Evolutionary conservation across 30 jellyfish, hydroid and myxozoan genomes (phyloP), one percentile per base, ranked within the genome.

Genomic region (Cassiopea xamachana): DNA sequence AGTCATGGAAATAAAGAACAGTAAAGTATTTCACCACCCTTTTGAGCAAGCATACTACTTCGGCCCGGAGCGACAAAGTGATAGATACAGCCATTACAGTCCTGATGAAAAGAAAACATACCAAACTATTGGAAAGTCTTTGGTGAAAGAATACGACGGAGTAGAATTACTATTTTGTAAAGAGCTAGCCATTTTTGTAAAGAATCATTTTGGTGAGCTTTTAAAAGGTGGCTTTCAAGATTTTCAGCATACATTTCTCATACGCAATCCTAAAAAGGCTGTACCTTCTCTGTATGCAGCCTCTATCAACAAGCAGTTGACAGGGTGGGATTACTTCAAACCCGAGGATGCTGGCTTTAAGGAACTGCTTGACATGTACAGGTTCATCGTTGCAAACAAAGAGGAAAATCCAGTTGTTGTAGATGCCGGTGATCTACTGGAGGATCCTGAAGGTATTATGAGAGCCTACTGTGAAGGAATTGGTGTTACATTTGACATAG

Each of bases 21-120:
- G 94, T 83, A 92, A 96, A 68, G 71, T 92, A 48, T 78, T 96
- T 72, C 99, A 96, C 75, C 98, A 96, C 94, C 99, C 99, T 2
- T 96, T 46, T 76, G 88, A 94, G 1, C 68, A 88, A 84, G 89
- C 98, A 4, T 96, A 91, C 80, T 88, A 96, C 81, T 92, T 88
- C 82, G 99, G 99, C 1, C 97, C 99, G 0, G 98, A 96, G 73
- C 90, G 99, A 13, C 94, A 88, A 69, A 96, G 99, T 75, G 85
- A 50, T n/a, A 90, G 99, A 15, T 92, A 89, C 89, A 58, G 60
- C 60, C 72, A 84, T 46, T 87, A 89, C 76, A 73, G 87, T 7
- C 80, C 92, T 1, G 93, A 88, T 60, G 72, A 67, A 44, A 80
- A 60, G 77, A 61, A 62, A 19, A 80, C 89, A 5, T 96, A 77